These are phyloP conservation scores for Stenodema calcarata DNA, from an alignment of 2,888 invertebrate species.

Conservation along the genomic window DNA sequence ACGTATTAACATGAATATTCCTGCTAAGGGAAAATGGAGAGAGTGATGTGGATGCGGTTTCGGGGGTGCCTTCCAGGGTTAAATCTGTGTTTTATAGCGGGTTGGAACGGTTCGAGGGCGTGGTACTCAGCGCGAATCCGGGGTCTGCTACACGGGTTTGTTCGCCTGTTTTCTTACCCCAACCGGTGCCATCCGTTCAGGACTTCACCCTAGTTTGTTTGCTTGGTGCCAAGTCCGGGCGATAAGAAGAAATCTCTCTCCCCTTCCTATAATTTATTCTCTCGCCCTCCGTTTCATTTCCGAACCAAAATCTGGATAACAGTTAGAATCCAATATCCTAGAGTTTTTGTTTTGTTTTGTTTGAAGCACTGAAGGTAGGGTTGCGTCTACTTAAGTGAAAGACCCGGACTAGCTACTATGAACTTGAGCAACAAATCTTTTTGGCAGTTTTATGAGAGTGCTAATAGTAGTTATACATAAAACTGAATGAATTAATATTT, in stretches of 20 bases:
- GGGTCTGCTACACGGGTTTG: background rate
- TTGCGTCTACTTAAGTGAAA: too few species aligned
- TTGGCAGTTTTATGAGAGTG: too few species aligned
- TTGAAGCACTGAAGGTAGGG: too few species aligned
- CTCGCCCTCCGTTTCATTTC: background rate
- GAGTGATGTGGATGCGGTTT: background rate
- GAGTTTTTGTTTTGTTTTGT: background rate
- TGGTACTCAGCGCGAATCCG: background rate
- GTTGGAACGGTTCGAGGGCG: background rate
- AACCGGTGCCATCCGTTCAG: slow-evolving; percentile 3
- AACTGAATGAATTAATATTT: too few species aligned
- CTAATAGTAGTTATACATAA: too few species aligned
- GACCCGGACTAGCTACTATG: too few species aligned
- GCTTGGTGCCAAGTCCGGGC: slow-evolving; percentile 3
- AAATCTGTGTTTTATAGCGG: slow-evolving; percentile 8
- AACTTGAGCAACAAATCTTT: too few species aligned
- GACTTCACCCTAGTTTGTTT: background rate
- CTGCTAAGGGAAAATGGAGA: background rate
- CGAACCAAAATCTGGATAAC: background rate
- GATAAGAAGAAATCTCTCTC: background rate
- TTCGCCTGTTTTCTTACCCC: slow-evolving; percentile 7
- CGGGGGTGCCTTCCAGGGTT: background rate
- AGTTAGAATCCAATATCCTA: background rate
- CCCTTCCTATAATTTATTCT: background rate
- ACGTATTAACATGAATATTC: slow-evolving; percentile 13